A percentile compares a stretch with the other conserved stretches of the same genome.
These are phyloP conservation scores for Onychomys arenicola DNA, from an alignment of 2,797 vertebrate species.

Conservation along the genomic window DNA sequence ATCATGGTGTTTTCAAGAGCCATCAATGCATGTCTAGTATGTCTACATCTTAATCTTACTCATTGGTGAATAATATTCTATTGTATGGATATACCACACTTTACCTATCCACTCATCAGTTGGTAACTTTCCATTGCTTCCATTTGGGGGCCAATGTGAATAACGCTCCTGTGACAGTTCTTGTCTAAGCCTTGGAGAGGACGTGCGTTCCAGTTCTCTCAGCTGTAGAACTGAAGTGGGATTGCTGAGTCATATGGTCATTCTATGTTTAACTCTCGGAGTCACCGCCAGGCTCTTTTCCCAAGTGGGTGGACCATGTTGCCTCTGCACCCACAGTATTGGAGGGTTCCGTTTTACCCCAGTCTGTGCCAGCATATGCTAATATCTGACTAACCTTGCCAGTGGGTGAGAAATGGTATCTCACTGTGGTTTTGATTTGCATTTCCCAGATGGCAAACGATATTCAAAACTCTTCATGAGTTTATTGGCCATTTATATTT, in stretches of 20 bases:
- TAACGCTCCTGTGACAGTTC: not conserved
- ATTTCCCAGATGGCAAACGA: not conserved
- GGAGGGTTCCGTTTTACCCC: not conserved
- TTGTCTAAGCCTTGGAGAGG: not conserved
- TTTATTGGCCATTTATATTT: not conserved
- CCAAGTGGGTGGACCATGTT: not conserved
- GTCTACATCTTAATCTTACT: accelerated
- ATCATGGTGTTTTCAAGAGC: not conserved
- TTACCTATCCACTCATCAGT: not conserved
- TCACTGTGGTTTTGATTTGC: constrained; percentile 11
- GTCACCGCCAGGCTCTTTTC: not conserved
- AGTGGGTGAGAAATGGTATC: not conserved
- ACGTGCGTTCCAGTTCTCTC: not conserved
- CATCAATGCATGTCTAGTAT: accelerated
- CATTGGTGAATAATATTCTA: not conserved
- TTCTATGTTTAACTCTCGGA: not conserved
- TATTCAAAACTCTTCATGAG: not conserved
- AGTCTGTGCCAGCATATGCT: not conserved
- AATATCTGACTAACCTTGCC: not conserved
- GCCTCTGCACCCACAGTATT: not conserved
- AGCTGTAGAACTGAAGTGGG: not conserved
- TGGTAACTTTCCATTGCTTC: not conserved
- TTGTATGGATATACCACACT: accelerated
- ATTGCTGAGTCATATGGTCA: not conserved
- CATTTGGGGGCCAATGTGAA: not conserved